phyloP scores from a whole-genome alignment of 2,113 vertebrate genomes.

The Rhegmatorhina hoffmannsi region DNA sequence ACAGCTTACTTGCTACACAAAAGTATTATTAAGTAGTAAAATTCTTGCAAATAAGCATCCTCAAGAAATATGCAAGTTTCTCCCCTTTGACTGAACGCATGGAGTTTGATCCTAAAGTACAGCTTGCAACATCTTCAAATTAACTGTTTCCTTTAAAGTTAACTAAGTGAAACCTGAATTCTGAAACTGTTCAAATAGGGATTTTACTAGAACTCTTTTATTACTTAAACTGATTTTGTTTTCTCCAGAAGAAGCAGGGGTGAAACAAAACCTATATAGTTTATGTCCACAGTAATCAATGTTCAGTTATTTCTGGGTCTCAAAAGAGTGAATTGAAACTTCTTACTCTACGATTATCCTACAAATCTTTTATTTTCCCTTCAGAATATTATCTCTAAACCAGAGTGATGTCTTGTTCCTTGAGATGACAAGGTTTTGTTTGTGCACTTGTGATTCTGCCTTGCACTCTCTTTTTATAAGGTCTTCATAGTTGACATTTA shows the following conservation, averaged over 20 bases:
- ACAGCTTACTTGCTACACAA: background rate
- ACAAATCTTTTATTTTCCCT: background rate
- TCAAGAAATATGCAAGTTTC: background rate
- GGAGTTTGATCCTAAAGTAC: background rate
- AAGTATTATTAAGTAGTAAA: background rate
- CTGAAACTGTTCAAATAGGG: background rate
- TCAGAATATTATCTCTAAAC: background rate
- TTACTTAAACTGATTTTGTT: background rate
- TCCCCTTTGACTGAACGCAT: background rate
- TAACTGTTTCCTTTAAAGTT: background rate
- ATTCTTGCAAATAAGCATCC: background rate
- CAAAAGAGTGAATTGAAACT: background rate
- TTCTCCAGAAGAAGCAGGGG: background rate
- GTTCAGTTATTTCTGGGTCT: background rate
- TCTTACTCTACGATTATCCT: background rate
- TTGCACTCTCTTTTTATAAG: background rate
- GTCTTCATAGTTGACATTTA: background rate
- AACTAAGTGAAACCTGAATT: background rate
- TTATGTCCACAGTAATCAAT: background rate
- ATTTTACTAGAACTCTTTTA: background rate
- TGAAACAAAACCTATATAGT: background rate
- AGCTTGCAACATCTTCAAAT: background rate
- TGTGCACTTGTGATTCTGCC: background rate
- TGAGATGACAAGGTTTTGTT: background rate
- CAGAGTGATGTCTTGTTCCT: background rate